Evolutionary conservation across 2,888 invertebrate genomes (phyloP), one percentile per base, ranked within the genome.

Genomic region (Lordiphosa andalusiaca): DNA sequence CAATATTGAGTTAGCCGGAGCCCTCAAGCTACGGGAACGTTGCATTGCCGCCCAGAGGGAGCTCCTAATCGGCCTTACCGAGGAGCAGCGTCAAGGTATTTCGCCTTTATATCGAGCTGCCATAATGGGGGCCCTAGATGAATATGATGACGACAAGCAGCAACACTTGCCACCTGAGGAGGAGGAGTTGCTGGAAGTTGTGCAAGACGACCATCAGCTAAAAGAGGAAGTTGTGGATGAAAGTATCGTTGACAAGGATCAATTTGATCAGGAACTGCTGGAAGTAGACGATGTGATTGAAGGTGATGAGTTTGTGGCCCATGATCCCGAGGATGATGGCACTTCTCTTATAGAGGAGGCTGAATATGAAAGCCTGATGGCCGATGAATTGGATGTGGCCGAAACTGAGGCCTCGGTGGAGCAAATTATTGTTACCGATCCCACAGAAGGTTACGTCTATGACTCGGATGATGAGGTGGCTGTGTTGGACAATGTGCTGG

Each of bases 401-500:
- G 78, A 78, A 54, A 56, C 73, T 6, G 75, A 68, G 3, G 55
- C 60, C 7, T 54, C 71, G 6, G 30, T 57, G 1, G 58, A 74
- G 4, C 55, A 73, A 37, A 23, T 84, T 1, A 56, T 70, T 40
- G 66, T 61, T 0, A 46, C 81, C 16, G 76, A 76, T 42, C 53
- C 57, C n/a, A 67, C 61, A 6, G 76, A 83, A 7, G 53, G 49
- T 0, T 77, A 77, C 38, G 55, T 76, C 21, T 77, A 77, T 19
- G 82, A 84, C 12, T 84, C 77, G 0, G 77, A 77, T 9, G 84
- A 77, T 25, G 77, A 77, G 48, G 77, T 84, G 30, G 77, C 77
- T 13, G 77, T 84, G 5, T 44, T 77, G 9, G 77, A 77, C 19
- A 77, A 77, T 40, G 77, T 77, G 0, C 40, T 77, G 4, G 77